Percentiles rank a stretch among this genome's conserved stretches.
Evolutionary conservation across 2,888 invertebrate species (phyloP).

Genomic region (Caenorhabditis sp.): DNA sequence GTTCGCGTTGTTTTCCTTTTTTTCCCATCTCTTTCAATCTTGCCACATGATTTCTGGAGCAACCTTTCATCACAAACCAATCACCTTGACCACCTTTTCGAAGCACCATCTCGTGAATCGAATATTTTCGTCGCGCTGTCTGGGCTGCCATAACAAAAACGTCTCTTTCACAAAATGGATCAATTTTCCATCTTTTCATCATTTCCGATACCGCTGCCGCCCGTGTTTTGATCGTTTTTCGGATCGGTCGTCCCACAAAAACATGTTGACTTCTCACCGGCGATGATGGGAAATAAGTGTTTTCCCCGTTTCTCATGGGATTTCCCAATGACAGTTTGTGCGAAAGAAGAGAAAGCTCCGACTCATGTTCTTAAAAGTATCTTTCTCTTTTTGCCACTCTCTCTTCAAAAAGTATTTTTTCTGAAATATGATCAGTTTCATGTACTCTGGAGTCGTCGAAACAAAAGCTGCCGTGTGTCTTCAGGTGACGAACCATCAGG

Average conservation of each 20-base stretch:
- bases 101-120: background rate
- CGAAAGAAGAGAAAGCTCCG: background rate
- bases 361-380: background rate
- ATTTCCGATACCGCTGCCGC: background rate
- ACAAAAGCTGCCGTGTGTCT: no score
- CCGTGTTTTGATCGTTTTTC: slow-evolving; percentile 16
- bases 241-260: slow-evolving; percentile 6
- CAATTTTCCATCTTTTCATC: slow-evolving; percentile 12
- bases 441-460: no score
- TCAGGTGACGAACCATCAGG: background rate
- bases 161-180: background rate
- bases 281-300: background rate
- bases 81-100: slow-evolving; percentile 1
- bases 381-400: background rate
- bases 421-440: no score
- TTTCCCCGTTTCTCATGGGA: background rate
- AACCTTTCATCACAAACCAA: background rate
- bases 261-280: slow-evolving; percentile 31
- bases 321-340: background rate
- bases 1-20: background rate
- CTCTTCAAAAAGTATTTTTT: no score
- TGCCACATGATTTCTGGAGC: background rate
- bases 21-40: background rate
- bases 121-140: background rate
- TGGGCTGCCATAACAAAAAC: slow-evolving; percentile 4